phyloP scores from a whole-genome alignment of 2,888 invertebrate species.

The Cactoblastis cactorum region DNA sequence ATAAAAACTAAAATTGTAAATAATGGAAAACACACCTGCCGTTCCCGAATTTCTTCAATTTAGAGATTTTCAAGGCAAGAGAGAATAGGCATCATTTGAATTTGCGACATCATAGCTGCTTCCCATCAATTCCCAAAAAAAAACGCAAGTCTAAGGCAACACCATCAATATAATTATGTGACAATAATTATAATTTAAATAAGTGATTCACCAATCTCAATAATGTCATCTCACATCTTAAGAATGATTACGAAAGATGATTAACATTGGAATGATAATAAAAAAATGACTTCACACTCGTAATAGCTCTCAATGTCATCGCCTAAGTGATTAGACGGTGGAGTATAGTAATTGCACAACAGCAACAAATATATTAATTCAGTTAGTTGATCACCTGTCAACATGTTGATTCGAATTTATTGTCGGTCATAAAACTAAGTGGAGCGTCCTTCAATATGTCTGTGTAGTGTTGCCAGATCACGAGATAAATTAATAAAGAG shows the following conservation, averaged over 20 bases:
- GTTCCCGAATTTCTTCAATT: too few species aligned
- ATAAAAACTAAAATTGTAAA: too few species aligned
- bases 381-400: slow-evolving; percentile 30
- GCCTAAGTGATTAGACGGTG: not conserved
- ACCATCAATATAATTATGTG: not conserved
- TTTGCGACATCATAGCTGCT: too few species aligned
- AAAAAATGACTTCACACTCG: slow-evolving; percentile 10
- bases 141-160: too few species aligned
- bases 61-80: too few species aligned
- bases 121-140: too few species aligned
- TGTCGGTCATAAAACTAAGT: slow-evolving; percentile 33
- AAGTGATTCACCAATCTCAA: not conserved
- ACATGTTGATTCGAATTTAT: slow-evolving; percentile 46
- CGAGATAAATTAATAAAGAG: not conserved
- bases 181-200: not conserved
- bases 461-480: slow-evolving; percentile 9
- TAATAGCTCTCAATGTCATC: slow-evolving; percentile 4
- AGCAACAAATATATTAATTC: slow-evolving; percentile 19
- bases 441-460: slow-evolving; percentile 38
- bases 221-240: not conserved
- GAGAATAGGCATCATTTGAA: too few species aligned
- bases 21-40: too few species aligned
- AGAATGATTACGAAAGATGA: slow-evolving; percentile 9
- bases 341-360: slow-evolving; percentile 12
- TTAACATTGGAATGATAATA: slow-evolving; percentile 5